These are phyloP conservation scores for Scelioninae gen. 2 DNA, from an alignment of 2,888 invertebrate genomes.

Conservation along the genomic window DNA sequence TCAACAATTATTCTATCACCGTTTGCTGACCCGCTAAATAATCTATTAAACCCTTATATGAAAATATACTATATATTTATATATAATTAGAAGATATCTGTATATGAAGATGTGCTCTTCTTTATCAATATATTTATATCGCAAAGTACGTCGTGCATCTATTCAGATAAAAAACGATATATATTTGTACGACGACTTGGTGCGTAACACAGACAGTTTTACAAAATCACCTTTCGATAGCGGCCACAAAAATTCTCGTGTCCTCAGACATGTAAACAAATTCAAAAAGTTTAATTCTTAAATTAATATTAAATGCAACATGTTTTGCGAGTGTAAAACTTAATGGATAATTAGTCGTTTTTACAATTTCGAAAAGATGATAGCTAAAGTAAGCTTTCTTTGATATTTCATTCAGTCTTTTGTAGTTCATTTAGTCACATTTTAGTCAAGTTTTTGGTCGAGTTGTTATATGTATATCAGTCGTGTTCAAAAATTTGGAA, in stretches of 20 bases:
- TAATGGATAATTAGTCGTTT: constrained; percentile 26
- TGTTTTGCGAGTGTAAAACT: constrained; percentile 25
- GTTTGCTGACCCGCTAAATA: too few relatives aligned
- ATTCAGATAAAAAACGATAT: constrained; percentile 43
- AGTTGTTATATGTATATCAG: neutral
- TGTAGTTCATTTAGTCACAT: too few relatives aligned
- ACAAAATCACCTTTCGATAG: constrained; percentile 59
- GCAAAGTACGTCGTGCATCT: constrained; percentile 44
- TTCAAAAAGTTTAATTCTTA: constrained; percentile 57
- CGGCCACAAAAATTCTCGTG: constrained; percentile 58
- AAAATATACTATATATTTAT: too few relatives aligned
- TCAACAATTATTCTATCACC: too few relatives aligned
- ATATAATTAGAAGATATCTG: too few relatives aligned
- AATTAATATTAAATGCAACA: constrained; percentile 29
- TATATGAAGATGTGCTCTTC: too few relatives aligned
- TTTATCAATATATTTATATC: constrained; percentile 11
- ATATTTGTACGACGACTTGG: constrained; percentile 14
- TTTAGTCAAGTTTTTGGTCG: constrained; percentile 6
- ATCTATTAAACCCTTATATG: too few relatives aligned
- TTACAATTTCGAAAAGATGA: constrained; percentile 16
- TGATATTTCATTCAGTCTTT: constrained; percentile 9
- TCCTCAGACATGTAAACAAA: constrained; percentile 62
- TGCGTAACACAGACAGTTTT: constrained; percentile 43
- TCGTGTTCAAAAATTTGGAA: too few relatives aligned
- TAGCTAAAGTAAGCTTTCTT: neutral